Evolutionary conservation across 2,113 vertebrate genomes (phyloP), one percentile per base, ranked within the genome.

Genomic region (Seriola quinqueradiata): DNA sequence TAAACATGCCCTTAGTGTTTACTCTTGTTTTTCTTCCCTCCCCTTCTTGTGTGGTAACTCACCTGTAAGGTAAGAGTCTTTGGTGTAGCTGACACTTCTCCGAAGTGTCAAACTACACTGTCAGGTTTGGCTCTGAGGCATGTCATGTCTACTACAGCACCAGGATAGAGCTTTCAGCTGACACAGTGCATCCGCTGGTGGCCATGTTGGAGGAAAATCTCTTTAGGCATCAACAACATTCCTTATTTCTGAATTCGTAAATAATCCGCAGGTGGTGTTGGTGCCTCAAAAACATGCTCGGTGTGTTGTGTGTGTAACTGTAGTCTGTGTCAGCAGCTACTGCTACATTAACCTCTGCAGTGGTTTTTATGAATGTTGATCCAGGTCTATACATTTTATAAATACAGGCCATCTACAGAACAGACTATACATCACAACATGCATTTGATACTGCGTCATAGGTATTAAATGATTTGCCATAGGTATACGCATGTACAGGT

Each of bases 41-140:
- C 65, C 21, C 57, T 19, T 81, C 77, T 72, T 71, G 50, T 80
- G 68, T 87, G 86, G 55, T 83, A 54, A 79, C 87, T 75, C 48
- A 0, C 69, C 57, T 70, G 64, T 12, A 86, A 92, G 91, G 92
- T 93, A 90, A 92, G 91, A 83, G 58, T 74, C 65, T 61, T 74
- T 0, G 7, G 42, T 21, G 25, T 48, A 16, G 25, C 38, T 34
- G 8, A 64, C 70, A 38, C 38, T 13, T 21, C 5, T 63, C 42
- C 19, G 21, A 82, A 60, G 64, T 32, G 60, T 63, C 77, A 9
- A 50, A 32, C 38, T 40, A 1, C 67, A 1, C 48, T 5, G 11
- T 14, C 34, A 8, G 68, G 38, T 48, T 77, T 75, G 60, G 13
- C 34, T 32, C 25, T 23, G 21, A 77, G 21, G 79, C 80, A 79